Base-by-base conservation (phyloP, 2,113 vertebrate genomes). In the Ptychochromis oligacanthus region DNA sequence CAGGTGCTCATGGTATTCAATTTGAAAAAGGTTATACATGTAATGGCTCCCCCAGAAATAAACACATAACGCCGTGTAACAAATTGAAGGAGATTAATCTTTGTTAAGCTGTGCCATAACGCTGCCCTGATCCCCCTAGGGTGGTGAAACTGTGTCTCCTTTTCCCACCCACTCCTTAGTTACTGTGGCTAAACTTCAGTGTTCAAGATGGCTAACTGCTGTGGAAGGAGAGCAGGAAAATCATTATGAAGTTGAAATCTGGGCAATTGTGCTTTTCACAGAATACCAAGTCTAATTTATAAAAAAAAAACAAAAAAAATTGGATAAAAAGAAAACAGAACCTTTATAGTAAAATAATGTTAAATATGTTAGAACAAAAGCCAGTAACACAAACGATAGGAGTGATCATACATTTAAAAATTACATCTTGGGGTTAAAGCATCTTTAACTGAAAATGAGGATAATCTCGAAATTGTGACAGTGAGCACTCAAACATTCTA, bases 51-150 rank as follows among this genome's bases (percentile, higher is more conserved):
- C 58, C 55, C 24, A n/a, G 86, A 86, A 89, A 88, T 80, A 70
- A 89, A 82, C 84, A 85, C 67, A 22, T 24, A n/a, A 18, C 59
- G 58, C 28, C 54, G 36, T 65, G 78, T 76, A 81, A 70, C 26
- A 72, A 72, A 54, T 79, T 79, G 80, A 60, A 79, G 17, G 79
- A 89, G 80, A 94, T 93, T 91, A 81, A 90, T 92, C 89, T 91
- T 87, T 80, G 89, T 91, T 88, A 88, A 82, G 34, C 43, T 85
- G 43, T 62, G 78, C 60, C 34, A 31, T 70, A 59, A 74, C 14
- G 36, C 57, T 57, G 40, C 49, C 56, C 84, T 67, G 40, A n/a
- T 79, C 77, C 83, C 75, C 79, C 52, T 26, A 24, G 38, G 79
- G 62, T 64, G 38, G 79, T 60, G 80, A 84, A 72, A 83, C 77